phyloP scores from a whole-genome alignment of 2,888 invertebrate genomes.

The Brenthis daphne region DNA sequence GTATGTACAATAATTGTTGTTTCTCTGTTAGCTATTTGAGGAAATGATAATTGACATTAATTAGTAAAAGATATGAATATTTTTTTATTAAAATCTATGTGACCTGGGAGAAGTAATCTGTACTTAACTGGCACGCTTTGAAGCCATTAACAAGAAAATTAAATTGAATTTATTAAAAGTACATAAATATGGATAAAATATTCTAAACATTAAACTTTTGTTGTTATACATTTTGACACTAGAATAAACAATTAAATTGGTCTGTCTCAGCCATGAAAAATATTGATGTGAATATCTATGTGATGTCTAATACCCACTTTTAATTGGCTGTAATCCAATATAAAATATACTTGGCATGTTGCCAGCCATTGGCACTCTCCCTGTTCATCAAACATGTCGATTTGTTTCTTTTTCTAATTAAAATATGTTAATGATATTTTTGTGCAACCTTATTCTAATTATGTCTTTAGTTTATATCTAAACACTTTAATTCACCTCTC shows the following conservation, averaged over 20 bases:
- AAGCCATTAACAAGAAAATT: too few relatives aligned
- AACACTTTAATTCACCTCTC: not conserved
- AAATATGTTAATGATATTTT: constrained; percentile 53
- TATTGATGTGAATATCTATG: constrained; percentile 65
- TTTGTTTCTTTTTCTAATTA: constrained; percentile 75
- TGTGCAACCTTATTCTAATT: constrained; percentile 3
- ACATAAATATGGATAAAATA: too few relatives aligned
- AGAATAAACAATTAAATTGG: constrained; percentile 64
- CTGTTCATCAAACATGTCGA: constrained; percentile 77
- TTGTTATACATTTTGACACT: too few relatives aligned
- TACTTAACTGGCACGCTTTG: too few relatives aligned
- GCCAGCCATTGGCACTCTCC: constrained; percentile 75
- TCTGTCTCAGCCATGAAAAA: constrained; percentile 50
- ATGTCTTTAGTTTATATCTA: constrained; percentile 1
- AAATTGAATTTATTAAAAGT: too few relatives aligned
- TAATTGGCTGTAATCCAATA: constrained; percentile 82
- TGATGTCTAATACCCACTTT: constrained; percentile 67
- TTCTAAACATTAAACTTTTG: too few relatives aligned
- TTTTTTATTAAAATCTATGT: too few relatives aligned
- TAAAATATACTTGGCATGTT: constrained; percentile 74
- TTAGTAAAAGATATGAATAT: too few relatives aligned
- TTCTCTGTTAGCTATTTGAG: too few relatives aligned
- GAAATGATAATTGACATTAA: too few relatives aligned
- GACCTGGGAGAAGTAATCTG: too few relatives aligned
- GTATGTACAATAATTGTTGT: too few relatives aligned